Evolutionary conservation across 2,113 vertebrate genomes (phyloP), one percentile per base, ranked within the genome.

Genomic region (Strix uralensis): DNA sequence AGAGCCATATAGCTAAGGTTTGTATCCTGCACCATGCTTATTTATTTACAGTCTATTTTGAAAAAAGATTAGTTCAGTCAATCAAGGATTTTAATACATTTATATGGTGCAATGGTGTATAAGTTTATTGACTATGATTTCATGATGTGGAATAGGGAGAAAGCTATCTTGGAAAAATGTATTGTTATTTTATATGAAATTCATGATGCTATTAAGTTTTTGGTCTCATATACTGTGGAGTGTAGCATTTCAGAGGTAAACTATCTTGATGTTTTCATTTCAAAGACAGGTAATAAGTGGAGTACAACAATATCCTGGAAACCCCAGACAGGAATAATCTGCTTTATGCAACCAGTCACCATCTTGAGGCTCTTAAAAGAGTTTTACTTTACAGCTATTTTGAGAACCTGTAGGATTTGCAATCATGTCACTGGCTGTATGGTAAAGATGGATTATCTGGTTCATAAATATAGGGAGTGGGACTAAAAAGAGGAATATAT

Each of bases 251-350:
- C 96, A 97, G 89, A 98, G 97, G 98, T 97, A 98, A 98, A 98
- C 95, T 96, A 97, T 97, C 97, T 96, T 97, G 97, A 97, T 98
- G 96, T 98, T 98, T 98, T 98, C 97, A 98, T 98, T 98, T 97
- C 97, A 97, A 97, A 98, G 97, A 97, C 97, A 98, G 96, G 95
- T 97, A 98, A 97, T 98, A 98, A 97, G 97, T 96, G 88, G 97
- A 97, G 97, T 93, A 96, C 96, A 97, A 97, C 95, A 86, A 97
- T 97, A 98, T 98, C 95, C 96, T 97, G 87, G 93, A 96, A 96
- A 96, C 93, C 84, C 86, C 57, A 96, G 97, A 96, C 96, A 97
- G 90, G 87, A 94, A 95, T 97, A 97, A 98, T 97, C 96, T 97
- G 91, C 95, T 98, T 95, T 97, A 94, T 93, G 92, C 85, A 97